Base-by-base conservation (phyloP, 2,113 vertebrate genomes). In the Peromyscus maniculatus region DNA sequence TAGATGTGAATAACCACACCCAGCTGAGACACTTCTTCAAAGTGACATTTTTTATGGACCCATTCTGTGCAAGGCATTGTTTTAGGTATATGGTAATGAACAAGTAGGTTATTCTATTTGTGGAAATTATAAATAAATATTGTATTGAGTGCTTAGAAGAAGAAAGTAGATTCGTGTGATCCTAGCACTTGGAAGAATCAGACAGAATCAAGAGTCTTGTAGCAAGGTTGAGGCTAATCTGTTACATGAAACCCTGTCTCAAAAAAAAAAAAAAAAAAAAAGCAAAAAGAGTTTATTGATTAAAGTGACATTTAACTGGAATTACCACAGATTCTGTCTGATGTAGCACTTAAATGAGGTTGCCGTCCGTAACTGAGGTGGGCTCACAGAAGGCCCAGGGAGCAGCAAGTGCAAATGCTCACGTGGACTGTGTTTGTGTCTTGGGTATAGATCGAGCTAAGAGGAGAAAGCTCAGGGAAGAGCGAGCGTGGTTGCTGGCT, bases 391-490 rank as follows among this genome's bases (percentile, higher is more conserved):
- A 16, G 59, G 71, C 31, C 21, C 13, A 17, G 10, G 22, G 31
- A 69, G 1, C 4, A 77, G 80, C 31, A 77, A 16, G 33, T 19
- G 4, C 31, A 36, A 6, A 64, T 36, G 52, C 22, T 91, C 31
- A 95, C 10, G n/a, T 28, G 12, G 33, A 33, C 36, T 49, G 2
- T 79, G 19, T 79, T 57, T 5, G 9, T 95, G 43, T 79, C 36
- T 77, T 33, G 71, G 1, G 77, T 98, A 69, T 95, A 99, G 99
- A 99, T 97, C 99, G 99, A 46, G 99, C 99, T 4, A 99, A 99
- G 97, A 99, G 99, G 94, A 98, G 99, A 87, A 99, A 99, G 96
- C 99, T 99, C 98, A 99, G 99, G 80, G 99, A 99, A 96, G 99
- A 99, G 91, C 98, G 99, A 82, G 99, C 99, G 33, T 99, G 99